Percentiles rank a stretch among this genome's conserved stretches.
Evolutionary conservation across 2,888 invertebrate species (phyloP).

Genomic region (Temnothorax ravouxi): DNA sequence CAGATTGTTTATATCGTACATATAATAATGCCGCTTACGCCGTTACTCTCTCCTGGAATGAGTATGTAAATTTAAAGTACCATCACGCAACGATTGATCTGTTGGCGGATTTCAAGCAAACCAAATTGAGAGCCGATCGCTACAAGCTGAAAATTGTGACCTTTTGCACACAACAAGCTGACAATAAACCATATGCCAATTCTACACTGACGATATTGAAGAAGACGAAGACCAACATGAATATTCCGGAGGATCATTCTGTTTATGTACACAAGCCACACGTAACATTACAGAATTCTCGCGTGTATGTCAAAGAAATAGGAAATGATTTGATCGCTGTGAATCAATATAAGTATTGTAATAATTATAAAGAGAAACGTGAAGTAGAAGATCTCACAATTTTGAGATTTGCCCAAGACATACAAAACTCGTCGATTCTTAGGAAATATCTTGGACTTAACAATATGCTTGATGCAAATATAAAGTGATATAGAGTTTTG

Average conservation of each 20-base stretch:
- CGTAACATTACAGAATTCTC: slow-evolving; percentile 55
- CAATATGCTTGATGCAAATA: not conserved
- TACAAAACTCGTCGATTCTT: slow-evolving; percentile 82
- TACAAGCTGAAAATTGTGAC: slow-evolving; percentile 86
- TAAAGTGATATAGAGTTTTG: slow-evolving; percentile 12
- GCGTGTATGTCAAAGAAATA: slow-evolving; percentile 66
- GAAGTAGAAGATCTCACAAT: slow-evolving; percentile 87
- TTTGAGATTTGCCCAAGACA: slow-evolving; percentile 87
- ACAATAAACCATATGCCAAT: slow-evolving; percentile 74
- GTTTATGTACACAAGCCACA: slow-evolving; percentile 78
- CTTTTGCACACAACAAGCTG: slow-evolving; percentile 83
- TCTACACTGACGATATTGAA: slow-evolving; percentile 78
- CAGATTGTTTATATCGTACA: slow-evolving; percentile 90
- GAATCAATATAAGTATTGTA: slow-evolving; percentile 79
- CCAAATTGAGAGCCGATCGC: slow-evolving; percentile 86
- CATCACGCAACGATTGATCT: slow-evolving; percentile 88
- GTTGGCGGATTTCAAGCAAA: slow-evolving; percentile 87
- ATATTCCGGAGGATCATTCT: slow-evolving; percentile 66
- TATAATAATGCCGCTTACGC: slow-evolving; percentile 87
- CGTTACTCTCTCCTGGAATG: slow-evolving; percentile 89
- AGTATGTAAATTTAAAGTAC: slow-evolving; percentile 89
- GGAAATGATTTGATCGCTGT: slow-evolving; percentile 75
- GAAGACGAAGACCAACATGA: slow-evolving; percentile 75
- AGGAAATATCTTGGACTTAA: slow-evolving; percentile 41
- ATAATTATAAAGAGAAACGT: slow-evolving; percentile 60